Base-by-base conservation (phyloP, 2,888 invertebrate genomes). In the Euplagia quadripunctaria region DNA sequence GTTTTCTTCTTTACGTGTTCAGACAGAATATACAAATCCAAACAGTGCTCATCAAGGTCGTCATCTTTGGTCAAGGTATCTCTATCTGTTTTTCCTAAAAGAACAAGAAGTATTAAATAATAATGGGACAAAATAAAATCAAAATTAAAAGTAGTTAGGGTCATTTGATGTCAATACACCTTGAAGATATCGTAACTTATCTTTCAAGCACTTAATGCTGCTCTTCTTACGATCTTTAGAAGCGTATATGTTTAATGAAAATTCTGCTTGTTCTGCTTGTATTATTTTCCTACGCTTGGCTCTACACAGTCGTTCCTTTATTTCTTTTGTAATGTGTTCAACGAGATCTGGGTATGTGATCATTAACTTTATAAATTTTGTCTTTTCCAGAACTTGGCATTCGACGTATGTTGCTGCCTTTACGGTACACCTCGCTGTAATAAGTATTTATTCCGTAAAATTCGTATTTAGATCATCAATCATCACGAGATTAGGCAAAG, bases 351-450 rank as follows among this genome's bases (percentile, higher is more conserved):
- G 96, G 82, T 96, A 96, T 12, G 93, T 94, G 31, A 94, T 90
- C 93, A 96, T 96, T 55, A 96, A 89, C 81, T 90, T 91, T 78
- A 94, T 94, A 75, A 96, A 96, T 75, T 95, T 94, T 0, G 93
- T 93, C 81, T 95, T 95, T 76, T 94, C 91, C 67, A 96, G 86
- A n/a, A 95, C 94, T 90, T 96, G 96, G 76, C 96, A 94, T 88
- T 96, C 96, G 0, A 96, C 95, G 75, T 96, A 96, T 20, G 94
- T 94, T 7, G 95, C 94, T 31, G 96, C 96, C 89, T 95, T 94
- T 6, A 96, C 94, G 61, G 96, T 95, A 68, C 96, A 95, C 79
- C 96, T 92, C 9, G 96, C 95, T 96, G 81, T 77, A 88, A 86
- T 65, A 31, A 61, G 41, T 51, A 81, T 63, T 31, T 31, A 12